Evolutionary conservation across 2,888 invertebrate genomes (phyloP), one percentile per base, ranked within the genome.

Genomic region (Deroplatys truncata): DNA sequence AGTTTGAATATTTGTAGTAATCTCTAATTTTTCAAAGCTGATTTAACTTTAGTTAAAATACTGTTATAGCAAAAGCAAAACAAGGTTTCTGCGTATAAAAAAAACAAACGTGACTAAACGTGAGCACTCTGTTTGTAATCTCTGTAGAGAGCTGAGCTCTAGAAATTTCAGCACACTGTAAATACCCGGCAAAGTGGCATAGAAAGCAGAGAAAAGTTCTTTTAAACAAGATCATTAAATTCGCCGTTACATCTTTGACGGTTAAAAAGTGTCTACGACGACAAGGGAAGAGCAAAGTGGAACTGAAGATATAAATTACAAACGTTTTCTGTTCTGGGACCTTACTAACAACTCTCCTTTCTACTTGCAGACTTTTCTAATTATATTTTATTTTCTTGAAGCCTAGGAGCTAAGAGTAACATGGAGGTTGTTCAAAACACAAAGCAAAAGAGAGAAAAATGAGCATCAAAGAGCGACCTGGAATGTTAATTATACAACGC

Each of bases 401-500:
- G 43, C 13, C 43, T 43, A 43, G 43, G 43, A 43, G 43, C 43
- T 43, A 43, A 43, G 9, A 72, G 56, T 25, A 87, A 87, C 82
- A 82, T 31, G 31, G 82, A 16, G 20, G 82, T 8, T 29, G 31
- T 82, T 82, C 31, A 82, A 87, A 87, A 56, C 28, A 29, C 15
- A 86, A 56, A 87, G 82, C 82, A 87, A 87, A 31, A 87, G 35
- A 82, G 87, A 31, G 15, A 87, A 72, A 16, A 72, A 28, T 72
- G 85, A 82, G 82, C 87, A 31, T 87, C 87, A 87, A 87, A 87
- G 87, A 0, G 31, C 10, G 25, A 20, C 31, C 82, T 87, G 87
- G 87, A 87, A 87, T 87, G 82, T 82, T 87, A 87, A 87, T 82
- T 87, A 31, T 29, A 87, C 82, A 87, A 87, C 82, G 82, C 82